Percentiles rank a stretch among this genome's conserved stretches.
These are phyloP conservation scores for Xerus inauris DNA, from an alignment of 2,113 vertebrate species.

Conservation along the genomic window DNA sequence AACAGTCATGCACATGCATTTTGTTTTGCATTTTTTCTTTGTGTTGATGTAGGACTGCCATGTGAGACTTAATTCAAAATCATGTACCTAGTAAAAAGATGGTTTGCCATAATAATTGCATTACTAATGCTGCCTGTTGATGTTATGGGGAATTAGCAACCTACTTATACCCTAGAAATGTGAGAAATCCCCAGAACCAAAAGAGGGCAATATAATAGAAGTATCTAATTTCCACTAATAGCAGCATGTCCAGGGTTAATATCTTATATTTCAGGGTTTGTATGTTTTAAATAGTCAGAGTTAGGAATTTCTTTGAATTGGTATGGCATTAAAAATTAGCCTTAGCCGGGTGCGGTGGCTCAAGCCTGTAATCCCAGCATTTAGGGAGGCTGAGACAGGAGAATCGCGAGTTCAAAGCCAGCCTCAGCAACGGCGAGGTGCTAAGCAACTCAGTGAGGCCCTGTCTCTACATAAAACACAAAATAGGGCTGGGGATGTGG, in stretches of 20 bases:
- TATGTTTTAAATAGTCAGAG: not conserved
- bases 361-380: too few species aligned
- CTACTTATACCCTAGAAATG: not conserved
- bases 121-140: not conserved
- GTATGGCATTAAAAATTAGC: not conserved
- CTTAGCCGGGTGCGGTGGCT: too few species aligned
- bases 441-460: too few species aligned
- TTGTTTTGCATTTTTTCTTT: not conserved
- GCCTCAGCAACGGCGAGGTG: too few species aligned
- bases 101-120: not conserved
- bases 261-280: not conserved
- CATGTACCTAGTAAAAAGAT: not conserved
- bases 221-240: not conserved
- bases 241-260: not conserved
- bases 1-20: too few species aligned
- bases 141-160: not conserved
- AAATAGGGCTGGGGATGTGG: too few species aligned
- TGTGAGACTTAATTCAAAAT: not conserved
- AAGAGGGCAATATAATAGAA: not conserved
- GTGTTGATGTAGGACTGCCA: too few species aligned
- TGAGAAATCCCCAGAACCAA: not conserved
- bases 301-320: not conserved
- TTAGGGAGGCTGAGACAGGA: too few species aligned
- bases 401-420: too few species aligned
- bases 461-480: too few species aligned